Evolutionary conservation across 2,113 vertebrate species (phyloP).

Genomic region (Tragelaphus imberbis): DNA sequence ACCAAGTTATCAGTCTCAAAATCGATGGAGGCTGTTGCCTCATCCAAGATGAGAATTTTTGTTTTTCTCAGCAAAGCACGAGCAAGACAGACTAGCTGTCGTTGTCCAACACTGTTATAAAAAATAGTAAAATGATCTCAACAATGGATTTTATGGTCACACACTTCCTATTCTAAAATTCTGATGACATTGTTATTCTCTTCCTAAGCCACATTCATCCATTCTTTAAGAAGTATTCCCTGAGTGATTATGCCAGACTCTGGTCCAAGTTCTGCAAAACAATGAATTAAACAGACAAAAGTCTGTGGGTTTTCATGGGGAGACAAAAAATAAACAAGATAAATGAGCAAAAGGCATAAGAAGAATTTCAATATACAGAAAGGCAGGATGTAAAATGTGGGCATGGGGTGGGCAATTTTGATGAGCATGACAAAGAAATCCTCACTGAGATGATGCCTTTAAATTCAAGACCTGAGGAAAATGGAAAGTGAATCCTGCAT

Average conservation of each 20-base stretch:
- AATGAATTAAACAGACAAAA: not conserved
- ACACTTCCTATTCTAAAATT: not conserved
- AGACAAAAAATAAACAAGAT: not conserved
- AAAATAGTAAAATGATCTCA: slow-evolving; percentile 9
- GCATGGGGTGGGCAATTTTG: not conserved
- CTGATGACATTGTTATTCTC: not conserved
- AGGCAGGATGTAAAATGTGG: not conserved
- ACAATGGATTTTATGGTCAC: not conserved
- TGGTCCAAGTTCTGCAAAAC: not conserved
- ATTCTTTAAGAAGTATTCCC: not conserved
- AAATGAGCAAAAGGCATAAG: not conserved
- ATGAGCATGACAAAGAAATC: not conserved
- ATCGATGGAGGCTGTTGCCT: slow-evolving; percentile 72
- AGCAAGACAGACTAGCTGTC: slow-evolving; percentile 78
- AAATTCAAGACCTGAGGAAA: not conserved
- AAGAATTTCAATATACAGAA: not conserved
- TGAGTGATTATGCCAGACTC: not conserved
- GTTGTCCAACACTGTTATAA: slow-evolving; percentile 72
- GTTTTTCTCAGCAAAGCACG: slow-evolving; percentile 72
- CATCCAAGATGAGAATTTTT: slow-evolving; percentile 78
- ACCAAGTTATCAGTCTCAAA: slow-evolving; percentile 73
- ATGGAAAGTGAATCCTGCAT: not conserved
- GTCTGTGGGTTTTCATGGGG: not conserved
- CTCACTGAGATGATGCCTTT: not conserved
- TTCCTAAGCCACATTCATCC: not conserved